phyloP scores from a whole-genome alignment of 2,888 invertebrate species.

The Limnephilus lunatus region DNA sequence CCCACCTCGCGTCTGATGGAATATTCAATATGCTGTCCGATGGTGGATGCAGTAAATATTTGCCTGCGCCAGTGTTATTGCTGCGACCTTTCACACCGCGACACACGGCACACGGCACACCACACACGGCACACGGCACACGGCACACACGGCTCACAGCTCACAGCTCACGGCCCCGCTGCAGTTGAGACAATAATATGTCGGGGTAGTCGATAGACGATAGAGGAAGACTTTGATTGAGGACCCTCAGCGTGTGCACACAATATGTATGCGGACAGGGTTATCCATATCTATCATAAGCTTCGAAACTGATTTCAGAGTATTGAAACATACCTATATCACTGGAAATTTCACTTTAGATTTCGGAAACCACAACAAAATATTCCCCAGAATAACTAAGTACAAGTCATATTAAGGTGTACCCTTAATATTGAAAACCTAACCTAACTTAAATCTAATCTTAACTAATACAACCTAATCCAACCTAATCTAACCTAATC shows the following conservation, averaged over 20 bases:
- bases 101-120: conserved; percentile 15
- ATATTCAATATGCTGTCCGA: conserved; percentile 56
- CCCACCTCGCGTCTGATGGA: conserved; percentile 50
- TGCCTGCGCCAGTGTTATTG: conserved; percentile 54
- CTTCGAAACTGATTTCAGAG: background rate
- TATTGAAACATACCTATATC: background rate
- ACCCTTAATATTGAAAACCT: background rate
- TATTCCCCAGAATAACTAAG: no score
- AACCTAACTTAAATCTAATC: background rate
- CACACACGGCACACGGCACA: background rate
- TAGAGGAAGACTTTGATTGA: conserved; percentile 26
- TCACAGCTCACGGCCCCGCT: background rate
- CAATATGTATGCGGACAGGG: conserved; percentile 4
- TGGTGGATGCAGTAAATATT: conserved; percentile 55
- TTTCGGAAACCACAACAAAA: background rate
- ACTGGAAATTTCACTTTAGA: background rate
- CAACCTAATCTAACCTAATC: no score
- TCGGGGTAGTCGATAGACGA: background rate
- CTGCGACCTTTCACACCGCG: conserved; percentile 52
- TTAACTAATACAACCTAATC: no score
- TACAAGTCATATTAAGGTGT: no score
- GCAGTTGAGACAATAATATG: conserved; percentile 40
- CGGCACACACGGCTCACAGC: background rate
- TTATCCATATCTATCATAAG: background rate
- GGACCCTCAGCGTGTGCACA: conserved; percentile 7